Conservation (phyloP, 2,888 invertebrate genomes). For the Coelopa pilipes region DNA sequence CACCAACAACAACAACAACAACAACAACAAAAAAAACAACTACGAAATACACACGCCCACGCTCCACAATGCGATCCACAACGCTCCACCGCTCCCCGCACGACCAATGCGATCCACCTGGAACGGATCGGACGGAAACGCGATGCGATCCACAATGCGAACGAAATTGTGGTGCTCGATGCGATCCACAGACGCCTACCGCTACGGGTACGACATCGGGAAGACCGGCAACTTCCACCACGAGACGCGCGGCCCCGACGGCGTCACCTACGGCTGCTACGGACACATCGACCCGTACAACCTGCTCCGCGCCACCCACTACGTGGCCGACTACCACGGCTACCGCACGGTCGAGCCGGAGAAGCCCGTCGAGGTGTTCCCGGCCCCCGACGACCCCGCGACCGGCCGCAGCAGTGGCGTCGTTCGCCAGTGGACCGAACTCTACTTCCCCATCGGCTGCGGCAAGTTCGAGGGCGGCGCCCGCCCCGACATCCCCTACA, state of each 20-base stretch:
- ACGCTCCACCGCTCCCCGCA: not conserved
- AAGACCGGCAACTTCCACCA: slow-evolving; percentile 83
- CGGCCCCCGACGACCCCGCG: slow-evolving; percentile 53
- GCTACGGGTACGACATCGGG: slow-evolving; percentile 81
- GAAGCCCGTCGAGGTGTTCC: slow-evolving; percentile 73
- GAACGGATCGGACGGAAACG: too few species aligned
- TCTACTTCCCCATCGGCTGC: slow-evolving; percentile 80
- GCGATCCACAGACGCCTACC: slow-evolving; percentile 73
- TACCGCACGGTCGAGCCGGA: slow-evolving; percentile 79
- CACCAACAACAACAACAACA: slow-evolving; percentile 20
- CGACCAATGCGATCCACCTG: slow-evolving; percentile 7
- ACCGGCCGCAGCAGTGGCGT: slow-evolving; percentile 67
- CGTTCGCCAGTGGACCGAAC: slow-evolving; percentile 74
- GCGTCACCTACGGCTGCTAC: slow-evolving; percentile 83
- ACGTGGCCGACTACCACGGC: slow-evolving; percentile 81
- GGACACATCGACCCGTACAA: slow-evolving; percentile 79
- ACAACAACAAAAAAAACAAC: slow-evolving; percentile 20
- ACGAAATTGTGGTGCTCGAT: too few species aligned
- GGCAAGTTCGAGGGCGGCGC: slow-evolving; percentile 69
- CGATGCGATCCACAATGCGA: too few species aligned
- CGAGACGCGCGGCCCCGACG: slow-evolving; percentile 79
- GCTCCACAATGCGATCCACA: slow-evolving; percentile 31
- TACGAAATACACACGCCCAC: not conserved
- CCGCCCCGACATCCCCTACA: slow-evolving; percentile 58
- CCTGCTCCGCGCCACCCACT: slow-evolving; percentile 76